Evolutionary conservation across 2,888 invertebrate species (phyloP).

Genomic region (Aproaerema taeniolella): DNA sequence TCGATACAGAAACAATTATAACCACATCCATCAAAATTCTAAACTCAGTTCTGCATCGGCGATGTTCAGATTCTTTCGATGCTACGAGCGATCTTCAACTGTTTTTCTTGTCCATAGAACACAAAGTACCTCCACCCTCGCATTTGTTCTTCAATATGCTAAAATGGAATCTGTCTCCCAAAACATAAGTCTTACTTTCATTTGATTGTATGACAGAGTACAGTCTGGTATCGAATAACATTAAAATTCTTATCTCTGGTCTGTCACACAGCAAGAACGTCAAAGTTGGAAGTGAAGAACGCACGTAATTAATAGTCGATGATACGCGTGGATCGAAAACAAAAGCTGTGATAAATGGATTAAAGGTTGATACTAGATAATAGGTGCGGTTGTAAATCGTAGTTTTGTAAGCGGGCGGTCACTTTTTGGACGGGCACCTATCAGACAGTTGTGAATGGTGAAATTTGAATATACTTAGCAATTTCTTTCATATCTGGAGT

Average conservation of each 20-base stretch:
- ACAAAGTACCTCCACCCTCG: too few relatives aligned
- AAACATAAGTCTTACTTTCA: constrained; percentile 1
- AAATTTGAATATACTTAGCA: too few relatives aligned
- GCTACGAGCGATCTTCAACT: constrained; percentile 30
- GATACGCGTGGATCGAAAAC: constrained; percentile 76
- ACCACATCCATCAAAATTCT: constrained; percentile 75
- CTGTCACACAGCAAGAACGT: constrained; percentile 75
- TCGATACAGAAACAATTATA: constrained; percentile 78
- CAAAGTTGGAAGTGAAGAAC: constrained; percentile 75
- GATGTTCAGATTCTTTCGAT: constrained; percentile 37
- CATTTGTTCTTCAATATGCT: too few relatives aligned
- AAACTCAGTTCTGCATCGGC: constrained; percentile 48
- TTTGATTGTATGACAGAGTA: too few relatives aligned
- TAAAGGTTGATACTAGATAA: constrained; percentile 70
- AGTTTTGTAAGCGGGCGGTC: constrained; percentile 64
- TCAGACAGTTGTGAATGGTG: constrained; percentile 29
- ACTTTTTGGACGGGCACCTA: constrained; percentile 37
- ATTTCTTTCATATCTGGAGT: too few relatives aligned
- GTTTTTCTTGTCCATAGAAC: constrained; percentile 30
- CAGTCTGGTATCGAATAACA: constrained; percentile 56
- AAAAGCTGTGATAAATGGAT: constrained; percentile 77
- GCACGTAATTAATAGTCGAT: constrained; percentile 76
- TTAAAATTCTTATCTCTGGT: constrained; percentile 75
- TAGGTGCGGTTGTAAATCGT: constrained; percentile 68
- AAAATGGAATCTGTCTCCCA: too few relatives aligned